Conservation (phyloP, 2,797 vertebrate genomes). For the Typhlichthys eigenmanni region DNA sequence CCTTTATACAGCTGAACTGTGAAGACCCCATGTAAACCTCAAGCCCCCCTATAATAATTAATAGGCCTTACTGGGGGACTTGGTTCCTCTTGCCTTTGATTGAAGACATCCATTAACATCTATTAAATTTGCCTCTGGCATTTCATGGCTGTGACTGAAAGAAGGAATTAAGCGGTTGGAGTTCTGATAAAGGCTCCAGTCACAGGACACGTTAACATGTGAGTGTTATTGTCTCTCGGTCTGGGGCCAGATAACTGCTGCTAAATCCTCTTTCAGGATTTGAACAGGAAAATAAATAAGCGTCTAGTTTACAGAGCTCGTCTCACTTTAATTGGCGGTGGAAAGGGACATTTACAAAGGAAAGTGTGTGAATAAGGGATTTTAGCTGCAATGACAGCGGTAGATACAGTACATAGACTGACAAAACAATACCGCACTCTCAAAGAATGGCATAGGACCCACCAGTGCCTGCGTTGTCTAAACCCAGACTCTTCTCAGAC, state of each 20-base stretch:
- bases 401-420: no score
- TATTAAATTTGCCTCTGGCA: conserved; percentile 81
- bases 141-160: conserved; percentile 68
- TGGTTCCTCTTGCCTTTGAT: conserved; percentile 71
- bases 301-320: conserved; percentile 21
- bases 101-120: conserved; percentile 78
- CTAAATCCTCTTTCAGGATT: conserved; percentile 64
- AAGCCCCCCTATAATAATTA: conserved; percentile 74
- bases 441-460: no score
- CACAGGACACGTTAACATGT: conserved; percentile 74
- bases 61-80: conserved; percentile 73
- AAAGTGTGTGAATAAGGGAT: no score
- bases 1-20: conserved; percentile 55
- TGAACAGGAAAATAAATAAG: conserved; percentile 56
- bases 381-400: no score
- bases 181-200: conserved; percentile 64
- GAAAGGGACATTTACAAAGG: conserved; percentile 11
- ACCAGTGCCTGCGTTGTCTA: no score
- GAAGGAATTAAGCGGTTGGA: conserved; percentile 72
- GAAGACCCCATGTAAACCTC: conserved; percentile 76
- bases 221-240: conserved; percentile 75
- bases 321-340: conserved; percentile 41
- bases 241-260: conserved; percentile 71
- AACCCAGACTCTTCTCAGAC: no score
- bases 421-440: no score